Conservation (phyloP, 2,888 invertebrate genomes). For the Tipula vernalis region DNA sequence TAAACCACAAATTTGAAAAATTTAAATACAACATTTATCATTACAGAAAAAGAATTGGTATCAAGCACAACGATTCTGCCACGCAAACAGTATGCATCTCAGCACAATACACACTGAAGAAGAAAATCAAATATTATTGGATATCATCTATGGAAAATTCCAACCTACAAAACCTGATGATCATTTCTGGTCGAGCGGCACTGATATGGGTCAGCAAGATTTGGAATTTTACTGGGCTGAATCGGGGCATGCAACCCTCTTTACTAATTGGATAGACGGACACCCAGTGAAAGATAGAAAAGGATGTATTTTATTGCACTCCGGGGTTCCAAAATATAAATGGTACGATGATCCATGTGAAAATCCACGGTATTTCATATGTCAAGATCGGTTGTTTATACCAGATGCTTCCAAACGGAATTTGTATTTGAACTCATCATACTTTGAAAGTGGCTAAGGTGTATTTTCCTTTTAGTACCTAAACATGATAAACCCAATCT, state of each 20-base stretch:
- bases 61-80: neutral
- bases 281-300: neutral
- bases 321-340: neutral
- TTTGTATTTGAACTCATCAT: too few relatives aligned
- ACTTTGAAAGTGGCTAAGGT: too few relatives aligned
- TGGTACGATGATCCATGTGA: neutral
- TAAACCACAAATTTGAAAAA: too few relatives aligned
- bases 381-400: neutral
- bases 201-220: neutral
- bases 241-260: neutral
- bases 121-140: too few relatives aligned
- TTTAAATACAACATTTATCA: too few relatives aligned
- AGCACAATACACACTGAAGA: too few relatives aligned
- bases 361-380: neutral
- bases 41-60: neutral
- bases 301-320: neutral
- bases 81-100: neutral
- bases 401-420: too few relatives aligned
- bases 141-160: too few relatives aligned
- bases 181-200: neutral
- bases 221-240: neutral
- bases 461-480: too few relatives aligned
- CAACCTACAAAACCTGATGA: too few relatives aligned
- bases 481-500: too few relatives aligned
- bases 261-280: neutral